Evolutionary conservation across 1,140 invertebrate genomes (phyloP).

Genomic region (Panagrolaimus sp.): DNA sequence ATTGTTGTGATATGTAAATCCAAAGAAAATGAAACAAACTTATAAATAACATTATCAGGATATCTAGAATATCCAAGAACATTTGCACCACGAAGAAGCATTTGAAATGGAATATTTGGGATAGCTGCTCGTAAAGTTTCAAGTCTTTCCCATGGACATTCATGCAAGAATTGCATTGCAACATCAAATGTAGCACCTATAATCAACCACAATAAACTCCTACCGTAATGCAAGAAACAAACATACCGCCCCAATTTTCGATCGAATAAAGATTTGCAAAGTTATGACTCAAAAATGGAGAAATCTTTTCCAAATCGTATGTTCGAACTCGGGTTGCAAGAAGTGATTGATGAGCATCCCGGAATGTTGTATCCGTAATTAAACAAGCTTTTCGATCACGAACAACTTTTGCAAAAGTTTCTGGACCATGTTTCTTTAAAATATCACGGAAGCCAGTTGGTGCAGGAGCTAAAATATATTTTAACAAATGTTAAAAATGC

Average conservation of each 20-base stretch:
- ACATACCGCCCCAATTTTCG: conserved; percentile 84
- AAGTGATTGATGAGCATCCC: conserved; percentile 94
- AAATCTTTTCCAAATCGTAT: conserved; percentile 81
- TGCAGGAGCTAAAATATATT: conserved; percentile 64
- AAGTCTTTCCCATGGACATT: conserved; percentile 94
- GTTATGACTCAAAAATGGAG: conserved; percentile 86
- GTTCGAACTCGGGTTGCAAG: conserved; percentile 86
- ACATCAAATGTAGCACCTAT: conserved; percentile 94
- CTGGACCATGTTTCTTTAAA: conserved; percentile 76
- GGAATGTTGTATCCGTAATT: conserved; percentile 90
- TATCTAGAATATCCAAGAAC: conserved; percentile 98
- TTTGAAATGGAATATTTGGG: conserved; percentile 97
- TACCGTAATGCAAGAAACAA: background rate
- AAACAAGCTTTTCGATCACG: conserved; percentile 76
- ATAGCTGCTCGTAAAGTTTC: conserved; percentile 80
- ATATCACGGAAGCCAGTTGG: conserved; percentile 79
- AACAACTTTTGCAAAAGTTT: conserved; percentile 88
- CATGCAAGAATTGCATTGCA: conserved; percentile 85
- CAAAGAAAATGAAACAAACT: too few relatives aligned
- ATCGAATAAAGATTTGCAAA: conserved; percentile 75
- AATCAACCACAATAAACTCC: too few relatives aligned
- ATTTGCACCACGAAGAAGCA: conserved; percentile 92
- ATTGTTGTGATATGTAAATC: background rate
- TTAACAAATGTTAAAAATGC: background rate
- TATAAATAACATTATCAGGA: conserved; percentile 91